phyloP scores from a whole-genome alignment of 2,888 invertebrate genomes.

The Sesia apiformis region DNA sequence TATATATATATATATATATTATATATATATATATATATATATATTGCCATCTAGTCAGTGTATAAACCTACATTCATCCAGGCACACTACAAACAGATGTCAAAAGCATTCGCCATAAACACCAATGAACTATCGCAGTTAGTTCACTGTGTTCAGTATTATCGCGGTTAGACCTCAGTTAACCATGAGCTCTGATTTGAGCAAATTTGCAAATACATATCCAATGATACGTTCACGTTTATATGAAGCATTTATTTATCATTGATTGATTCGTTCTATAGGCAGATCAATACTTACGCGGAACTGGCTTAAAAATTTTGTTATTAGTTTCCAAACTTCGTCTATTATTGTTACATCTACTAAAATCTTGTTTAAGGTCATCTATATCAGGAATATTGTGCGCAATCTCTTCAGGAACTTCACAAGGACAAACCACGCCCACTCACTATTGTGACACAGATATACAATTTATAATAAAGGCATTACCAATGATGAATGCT shows the following conservation, averaged over 20 bases:
- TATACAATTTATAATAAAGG: conserved; percentile 1
- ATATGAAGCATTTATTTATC: too few species aligned
- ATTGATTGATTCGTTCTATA: too few species aligned
- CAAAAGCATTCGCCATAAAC: neutral
- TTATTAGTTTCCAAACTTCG: too few species aligned
- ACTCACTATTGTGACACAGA: conserved; percentile 5
- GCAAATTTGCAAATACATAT: neutral
- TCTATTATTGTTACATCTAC: too few species aligned
- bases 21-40: too few species aligned
- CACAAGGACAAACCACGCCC: conserved; percentile 29
- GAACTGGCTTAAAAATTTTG: too few species aligned
- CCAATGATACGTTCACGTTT: too few species aligned
- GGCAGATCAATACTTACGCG: too few species aligned
- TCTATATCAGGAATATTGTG: conserved; percentile 21
- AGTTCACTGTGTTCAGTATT: neutral
- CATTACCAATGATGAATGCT: too few species aligned
- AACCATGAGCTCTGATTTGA: neutral
- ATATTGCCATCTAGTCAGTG: too few species aligned
- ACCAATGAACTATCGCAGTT: neutral
- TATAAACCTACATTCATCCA: neutral
- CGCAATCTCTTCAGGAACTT: conserved; percentile 27
- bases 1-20: too few species aligned
- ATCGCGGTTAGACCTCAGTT: neutral
- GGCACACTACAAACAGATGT: neutral
- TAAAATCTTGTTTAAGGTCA: neutral